phyloP scores from a whole-genome alignment of 2,888 invertebrate species.

The Drosophila rellima region DNA sequence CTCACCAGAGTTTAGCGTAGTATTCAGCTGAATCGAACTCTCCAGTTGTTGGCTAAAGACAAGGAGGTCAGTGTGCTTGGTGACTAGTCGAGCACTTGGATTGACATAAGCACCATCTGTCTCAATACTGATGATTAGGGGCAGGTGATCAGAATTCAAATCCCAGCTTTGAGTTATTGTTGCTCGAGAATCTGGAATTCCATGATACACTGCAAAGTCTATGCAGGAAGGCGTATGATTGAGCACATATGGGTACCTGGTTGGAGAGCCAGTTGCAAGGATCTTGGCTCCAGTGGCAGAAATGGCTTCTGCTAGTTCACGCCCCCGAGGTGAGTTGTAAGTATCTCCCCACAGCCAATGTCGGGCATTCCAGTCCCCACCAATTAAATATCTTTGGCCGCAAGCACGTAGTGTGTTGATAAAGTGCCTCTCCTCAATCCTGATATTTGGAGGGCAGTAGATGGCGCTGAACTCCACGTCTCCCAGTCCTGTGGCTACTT shows the following conservation, averaged over 20 bases:
- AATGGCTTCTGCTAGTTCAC: not conserved
- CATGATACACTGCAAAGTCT: not conserved
- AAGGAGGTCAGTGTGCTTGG: no score
- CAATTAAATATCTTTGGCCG: no score
- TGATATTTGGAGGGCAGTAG: slow-evolving; percentile 12
- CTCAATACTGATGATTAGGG: no score
- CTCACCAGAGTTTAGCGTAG: no score
- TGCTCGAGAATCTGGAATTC: no score
- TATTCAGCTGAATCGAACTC: no score
- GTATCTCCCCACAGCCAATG: slow-evolving; percentile 21
- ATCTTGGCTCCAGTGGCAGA: not conserved
- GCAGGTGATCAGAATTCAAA: slow-evolving; percentile 9
- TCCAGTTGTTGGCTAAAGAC: no score
- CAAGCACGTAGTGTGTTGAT: not conserved
- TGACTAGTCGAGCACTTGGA: no score
- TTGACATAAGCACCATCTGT: no score
- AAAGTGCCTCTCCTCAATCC: slow-evolving; percentile 19
- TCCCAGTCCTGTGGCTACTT: slow-evolving; percentile 13
- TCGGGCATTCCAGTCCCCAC: slow-evolving; percentile 18
- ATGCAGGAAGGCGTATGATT: slow-evolving; percentile 1
- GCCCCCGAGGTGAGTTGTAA: slow-evolving; percentile 18
- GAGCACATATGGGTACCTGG: slow-evolving; percentile 2
- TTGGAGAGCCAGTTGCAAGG: slow-evolving; percentile 12
- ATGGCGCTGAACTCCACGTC: slow-evolving; percentile 21
- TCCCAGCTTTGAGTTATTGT: no score